These are phyloP conservation scores for Xyliphius kryptos DNA, from an alignment of 2,113 vertebrate genomes.

Conservation along the genomic window DNA sequence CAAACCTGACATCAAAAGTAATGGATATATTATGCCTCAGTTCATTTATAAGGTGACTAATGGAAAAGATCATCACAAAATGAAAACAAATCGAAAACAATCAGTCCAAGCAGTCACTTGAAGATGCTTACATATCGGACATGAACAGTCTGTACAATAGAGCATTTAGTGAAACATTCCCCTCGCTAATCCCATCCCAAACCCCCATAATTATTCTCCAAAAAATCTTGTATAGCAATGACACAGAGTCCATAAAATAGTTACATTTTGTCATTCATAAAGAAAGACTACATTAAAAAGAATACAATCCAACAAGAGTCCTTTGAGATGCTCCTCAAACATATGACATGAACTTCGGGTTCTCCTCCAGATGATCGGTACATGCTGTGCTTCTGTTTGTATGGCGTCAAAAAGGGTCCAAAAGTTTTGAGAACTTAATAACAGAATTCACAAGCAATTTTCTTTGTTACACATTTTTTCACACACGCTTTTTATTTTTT, in stretches of 20 bases:
- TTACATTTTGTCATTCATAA: conserved; percentile 46
- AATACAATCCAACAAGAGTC: conserved; percentile 58
- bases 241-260: conserved; percentile 42
- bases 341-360: no score
- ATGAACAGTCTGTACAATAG: conserved; percentile 64
- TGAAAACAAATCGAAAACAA: conserved; percentile 49
- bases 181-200: conserved; percentile 25
- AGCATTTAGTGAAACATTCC: conserved; percentile 56
- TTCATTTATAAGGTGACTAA: conserved; percentile 46
- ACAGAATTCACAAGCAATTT: no score
- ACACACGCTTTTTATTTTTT: no score
- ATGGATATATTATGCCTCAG: conserved; percentile 34
- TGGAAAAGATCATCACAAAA: conserved; percentile 44
- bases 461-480: no score
- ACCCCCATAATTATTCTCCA: conserved; percentile 28
- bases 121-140: conserved; percentile 54
- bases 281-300: conserved; percentile 56
- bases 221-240: conserved; percentile 49
- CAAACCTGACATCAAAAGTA: conserved; percentile 39
- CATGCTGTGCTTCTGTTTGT: conserved; percentile 29
- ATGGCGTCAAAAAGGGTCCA: no score
- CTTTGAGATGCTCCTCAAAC: conserved; percentile 32
- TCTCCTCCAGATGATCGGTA: conserved; percentile 38
- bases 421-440: no score
- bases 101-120: conserved; percentile 53